Base-by-base conservation (phyloP, 2,888 invertebrate species). In the Tethea ocularis region DNA sequence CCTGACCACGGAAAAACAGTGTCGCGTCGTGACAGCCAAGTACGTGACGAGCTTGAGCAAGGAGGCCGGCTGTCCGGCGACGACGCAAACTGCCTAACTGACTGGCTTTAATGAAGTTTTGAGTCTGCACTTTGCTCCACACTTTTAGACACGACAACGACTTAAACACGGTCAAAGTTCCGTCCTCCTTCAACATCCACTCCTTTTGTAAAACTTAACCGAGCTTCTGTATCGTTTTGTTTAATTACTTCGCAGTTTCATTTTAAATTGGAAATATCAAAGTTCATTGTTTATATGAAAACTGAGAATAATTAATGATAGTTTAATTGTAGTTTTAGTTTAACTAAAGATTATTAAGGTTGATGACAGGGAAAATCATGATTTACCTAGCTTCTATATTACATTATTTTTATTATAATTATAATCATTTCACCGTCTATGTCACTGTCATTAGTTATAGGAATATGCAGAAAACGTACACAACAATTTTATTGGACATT, bases 1-100 rank as follows among this genome's bases (percentile, higher is more conserved):
- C 82, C 82, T 84, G 84, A 81, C 84, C 84, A 80, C 77, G 81
- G 84, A 85, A 86, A 84, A 86, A 84, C 84, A 81, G 76, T 75
- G 72, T 67, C 70, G 68, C 75, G 66, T 74, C 82, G 83, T 80
- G 86, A 82, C 83, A 78, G 71, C 69, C 62, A 60, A 63, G 78
- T 65, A 89, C 89, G 89, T 89, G 89, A 84, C 81, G 61, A 60
- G 86, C 72, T 68, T 88, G 58, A 61, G 62, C 77, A 84, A 82
- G 74, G 60, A 74, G 74, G 20, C 64, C 58, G 52, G 66, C 66
- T 66, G 62, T 60, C 68, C 68, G 71, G 68, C 64, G 58, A 41
- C 72, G 69, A 77, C 71, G 77, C 84, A 78, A 85, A 83, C 83
- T 83, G 83, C 80, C 80, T 77, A 75, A 78, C 82, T 80, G 80